Percentiles rank a stretch among this genome's conserved stretches.
Evolutionary conservation across 2,113 vertebrate species (phyloP).

Genomic region (Lepisosteus oculatus): DNA sequence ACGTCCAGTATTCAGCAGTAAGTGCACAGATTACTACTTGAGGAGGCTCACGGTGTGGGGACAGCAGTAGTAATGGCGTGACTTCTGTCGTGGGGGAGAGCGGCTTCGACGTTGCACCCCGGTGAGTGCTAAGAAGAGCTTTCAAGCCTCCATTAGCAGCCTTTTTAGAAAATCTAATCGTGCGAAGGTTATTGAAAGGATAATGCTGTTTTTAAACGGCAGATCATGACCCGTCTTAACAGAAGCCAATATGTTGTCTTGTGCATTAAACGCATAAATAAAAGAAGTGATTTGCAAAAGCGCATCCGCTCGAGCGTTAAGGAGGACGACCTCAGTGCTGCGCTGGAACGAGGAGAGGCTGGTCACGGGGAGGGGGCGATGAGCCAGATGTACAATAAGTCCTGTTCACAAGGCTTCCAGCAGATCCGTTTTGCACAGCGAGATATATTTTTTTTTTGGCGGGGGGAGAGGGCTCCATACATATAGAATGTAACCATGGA

Average conservation of each 20-base stretch:
- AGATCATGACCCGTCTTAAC: slow-evolving; percentile 20
- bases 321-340: background rate
- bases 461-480: background rate
- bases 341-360: background rate
- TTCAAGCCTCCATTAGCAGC: slow-evolving; percentile 40
- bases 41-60: too few relatives aligned
- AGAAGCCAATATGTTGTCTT: slow-evolving; percentile 5
- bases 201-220: slow-evolving; percentile 25
- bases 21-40: too few relatives aligned
- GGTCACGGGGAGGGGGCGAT: background rate
- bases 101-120: too few relatives aligned
- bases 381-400: background rate
- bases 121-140: background rate
- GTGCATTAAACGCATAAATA: slow-evolving; percentile 8
- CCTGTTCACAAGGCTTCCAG: background rate
- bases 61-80: too few relatives aligned
- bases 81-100: too few relatives aligned
- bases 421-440: background rate
- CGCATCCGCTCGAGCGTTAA: background rate
- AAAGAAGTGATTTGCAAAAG: background rate
- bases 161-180: slow-evolving; percentile 44
- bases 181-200: slow-evolving; percentile 47
- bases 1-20: too few relatives aligned
- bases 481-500: too few relatives aligned
- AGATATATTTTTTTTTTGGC: too few relatives aligned